These are phyloP conservation scores for Rhea americana DNA, from an alignment of 2,113 vertebrate genomes.

Conservation along the genomic window DNA sequence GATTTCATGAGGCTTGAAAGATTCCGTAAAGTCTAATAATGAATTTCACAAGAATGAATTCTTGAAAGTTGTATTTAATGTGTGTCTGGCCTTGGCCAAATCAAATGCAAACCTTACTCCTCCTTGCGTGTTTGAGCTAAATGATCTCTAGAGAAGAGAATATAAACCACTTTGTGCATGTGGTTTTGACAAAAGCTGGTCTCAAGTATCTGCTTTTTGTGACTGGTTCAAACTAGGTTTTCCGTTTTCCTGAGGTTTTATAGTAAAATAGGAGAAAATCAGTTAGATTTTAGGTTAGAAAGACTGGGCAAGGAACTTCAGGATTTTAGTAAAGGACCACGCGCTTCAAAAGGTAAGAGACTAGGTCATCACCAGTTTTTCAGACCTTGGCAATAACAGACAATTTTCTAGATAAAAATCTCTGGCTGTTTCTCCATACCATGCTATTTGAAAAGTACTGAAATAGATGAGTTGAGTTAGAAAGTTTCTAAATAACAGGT, in stretches of 20 bases:
- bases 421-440: neutral
- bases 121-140: constrained; percentile 13
- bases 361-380: neutral
- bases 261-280: neutral
- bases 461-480: neutral
- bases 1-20: neutral
- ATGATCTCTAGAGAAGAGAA: constrained; percentile 18
- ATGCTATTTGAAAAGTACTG: neutral
- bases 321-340: neutral
- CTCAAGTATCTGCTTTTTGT: neutral
- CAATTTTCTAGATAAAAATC: neutral
- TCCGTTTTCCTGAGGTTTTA: neutral
- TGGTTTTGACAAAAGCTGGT: neutral
- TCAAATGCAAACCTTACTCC: neutral
- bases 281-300: neutral
- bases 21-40: neutral
- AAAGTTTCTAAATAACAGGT: neutral
- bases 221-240: neutral
- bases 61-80: constrained; percentile 9
- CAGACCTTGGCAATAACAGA: neutral
- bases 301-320: neutral
- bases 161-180: neutral
- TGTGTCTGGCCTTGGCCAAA: constrained; percentile 11
- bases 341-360: neutral
- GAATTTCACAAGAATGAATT: neutral